A percentile compares a stretch with the other conserved stretches of the same genome.
Evolutionary conservation across 2,888 invertebrate species (phyloP).

Genomic region (Adelognathus sp.): DNA sequence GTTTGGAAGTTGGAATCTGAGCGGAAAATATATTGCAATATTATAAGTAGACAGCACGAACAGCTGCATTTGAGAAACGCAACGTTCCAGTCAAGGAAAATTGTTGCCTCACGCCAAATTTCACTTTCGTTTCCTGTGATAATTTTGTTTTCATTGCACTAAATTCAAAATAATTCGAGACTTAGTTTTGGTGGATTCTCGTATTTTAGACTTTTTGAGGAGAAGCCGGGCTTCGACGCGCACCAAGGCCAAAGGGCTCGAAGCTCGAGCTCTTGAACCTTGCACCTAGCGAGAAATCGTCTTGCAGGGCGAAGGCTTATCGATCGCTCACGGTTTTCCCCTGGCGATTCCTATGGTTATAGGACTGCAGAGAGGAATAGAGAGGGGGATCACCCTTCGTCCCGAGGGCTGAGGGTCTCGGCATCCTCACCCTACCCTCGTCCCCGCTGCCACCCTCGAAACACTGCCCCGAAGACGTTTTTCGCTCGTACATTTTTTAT

Average conservation of each 20-base stretch:
- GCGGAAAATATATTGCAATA: too few species aligned
- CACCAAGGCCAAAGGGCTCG: slow-evolving; percentile 46
- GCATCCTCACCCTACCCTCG: slow-evolving; percentile 16
- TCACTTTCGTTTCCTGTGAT: too few species aligned
- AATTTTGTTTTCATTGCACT: too few species aligned
- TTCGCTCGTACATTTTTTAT: slow-evolving; percentile 63
- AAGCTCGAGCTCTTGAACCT: slow-evolving; percentile 54
- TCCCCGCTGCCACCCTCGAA: slow-evolving; percentile 13
- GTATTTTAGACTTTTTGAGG: neutral
- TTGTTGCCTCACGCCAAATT: too few species aligned
- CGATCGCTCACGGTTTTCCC: slow-evolving; percentile 71
- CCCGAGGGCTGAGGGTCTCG: slow-evolving; percentile 50
- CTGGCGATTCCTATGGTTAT: slow-evolving; percentile 64
- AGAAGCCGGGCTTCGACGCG: slow-evolving; percentile 14
- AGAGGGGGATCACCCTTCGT: slow-evolving; percentile 57
- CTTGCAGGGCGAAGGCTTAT: slow-evolving; percentile 73
- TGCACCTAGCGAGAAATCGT: slow-evolving; percentile 76
- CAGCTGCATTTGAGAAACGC: too few species aligned
- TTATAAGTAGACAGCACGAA: too few species aligned
- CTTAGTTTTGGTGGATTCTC: neutral
- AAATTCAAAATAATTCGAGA: neutral
- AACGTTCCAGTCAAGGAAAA: too few species aligned
- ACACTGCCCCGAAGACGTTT: slow-evolving; percentile 65
- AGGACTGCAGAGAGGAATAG: slow-evolving; percentile 35
- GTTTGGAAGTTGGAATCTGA: too few species aligned